Evolutionary conservation across 2,888 invertebrate genomes (phyloP), one percentile per base, ranked within the genome.

Genomic region (Mythimna loreyi): DNA sequence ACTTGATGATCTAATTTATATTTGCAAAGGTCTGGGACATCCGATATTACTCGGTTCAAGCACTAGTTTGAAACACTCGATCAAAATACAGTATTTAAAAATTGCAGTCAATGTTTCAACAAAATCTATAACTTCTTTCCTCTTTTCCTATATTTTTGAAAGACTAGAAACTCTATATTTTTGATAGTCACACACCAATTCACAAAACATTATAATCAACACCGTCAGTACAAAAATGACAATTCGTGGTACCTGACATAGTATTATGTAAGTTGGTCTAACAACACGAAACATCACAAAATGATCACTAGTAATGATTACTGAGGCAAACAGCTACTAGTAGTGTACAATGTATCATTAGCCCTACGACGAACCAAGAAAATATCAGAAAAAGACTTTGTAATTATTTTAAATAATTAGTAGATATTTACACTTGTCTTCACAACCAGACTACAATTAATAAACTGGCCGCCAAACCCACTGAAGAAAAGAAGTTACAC

Each of bases 401-500:
- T 36, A 40, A 23, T 16, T 25, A 16, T 61, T 23, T 47, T 43
- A 30, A 56, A 19, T 62, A 55, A 23, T 16, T 23, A 30, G 40
- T 40, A n/a, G 13, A 28, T 23, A 49, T 19, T 50, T 23, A 69
- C 23, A 50, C 47, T 43, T 23, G 56, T 50, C 43, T 63, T 21
- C 2, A 56, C 50, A 43, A 63, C 62, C 53, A 52, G 72, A 40
- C 28, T 55, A 43, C 3, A 47, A 28, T 33, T 1, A 49, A n/a
- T 52, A 45, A 30, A n/a, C n/a, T 61, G 40, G 33, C 61, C 49
- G 49, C n/a, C 25, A 52, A 65, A 53, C 47, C 72, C 13, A 56
- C 50, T 49, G 50, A 65, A 61, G 55, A 23, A 49, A 57, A 45
- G 45, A 2, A 56, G 28, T 52, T 57, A 70, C 40, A 62, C 25